phyloP scores from a whole-genome alignment of 1,140 invertebrate species.

The Ridgeia piscesae region DNA sequence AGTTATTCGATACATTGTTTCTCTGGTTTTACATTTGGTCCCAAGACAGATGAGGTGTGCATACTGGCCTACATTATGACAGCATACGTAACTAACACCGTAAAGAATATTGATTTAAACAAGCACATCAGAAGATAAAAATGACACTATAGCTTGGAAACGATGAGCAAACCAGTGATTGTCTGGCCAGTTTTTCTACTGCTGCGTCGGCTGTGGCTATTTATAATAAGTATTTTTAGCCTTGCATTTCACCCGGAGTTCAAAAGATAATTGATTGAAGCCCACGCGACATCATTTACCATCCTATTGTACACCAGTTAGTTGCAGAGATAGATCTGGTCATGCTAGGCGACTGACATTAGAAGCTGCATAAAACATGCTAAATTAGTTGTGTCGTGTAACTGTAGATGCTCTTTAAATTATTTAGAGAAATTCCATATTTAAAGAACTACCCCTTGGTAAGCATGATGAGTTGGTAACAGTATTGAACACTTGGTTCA shows the following conservation, averaged over 20 bases:
- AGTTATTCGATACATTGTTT: neutral
- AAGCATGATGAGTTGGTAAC: neutral
- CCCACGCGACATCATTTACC: neutral
- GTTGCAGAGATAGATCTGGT: neutral
- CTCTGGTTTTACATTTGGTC: neutral
- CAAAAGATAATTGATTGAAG: neutral
- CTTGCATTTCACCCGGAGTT: neutral
- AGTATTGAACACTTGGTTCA: neutral
- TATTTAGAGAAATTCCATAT: neutral
- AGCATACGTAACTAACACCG: neutral
- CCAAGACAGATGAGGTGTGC: too few species aligned
- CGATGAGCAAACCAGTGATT: neutral
- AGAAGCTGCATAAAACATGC: neutral
- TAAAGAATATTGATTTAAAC: neutral
- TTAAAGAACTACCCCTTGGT: neutral
- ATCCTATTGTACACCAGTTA: neutral
- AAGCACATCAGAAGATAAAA: neutral
- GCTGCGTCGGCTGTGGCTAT: neutral
- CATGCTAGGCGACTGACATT: neutral
- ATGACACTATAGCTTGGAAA: neutral
- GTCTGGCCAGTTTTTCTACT: neutral
- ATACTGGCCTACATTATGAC: too few species aligned
- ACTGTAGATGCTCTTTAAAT: neutral
- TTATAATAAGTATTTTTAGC: conserved; percentile 2
- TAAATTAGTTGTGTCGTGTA: neutral